Base-by-base conservation (phyloP, 2,113 vertebrate genomes). In the Ceuthmochares aereus region DNA sequence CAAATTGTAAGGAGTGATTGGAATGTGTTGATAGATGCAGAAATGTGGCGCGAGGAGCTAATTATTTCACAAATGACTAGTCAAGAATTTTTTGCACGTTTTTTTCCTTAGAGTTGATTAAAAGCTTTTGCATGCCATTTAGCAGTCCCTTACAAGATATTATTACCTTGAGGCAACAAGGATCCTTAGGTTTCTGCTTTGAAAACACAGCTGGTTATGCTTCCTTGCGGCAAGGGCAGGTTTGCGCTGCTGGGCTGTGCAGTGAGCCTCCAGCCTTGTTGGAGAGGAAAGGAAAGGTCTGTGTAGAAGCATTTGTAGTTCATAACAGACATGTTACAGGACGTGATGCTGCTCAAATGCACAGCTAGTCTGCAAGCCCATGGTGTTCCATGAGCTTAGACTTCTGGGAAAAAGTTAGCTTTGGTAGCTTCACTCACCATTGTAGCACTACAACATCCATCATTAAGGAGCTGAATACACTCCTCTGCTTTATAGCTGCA, bases 391-490 rank as follows among this genome's bases (percentile, higher is more conserved):
- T 9, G 23, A 40, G 16, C 36, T 72, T 27, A 34, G 45, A 26
- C 18, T 60, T 78, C 19, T 14, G 32, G 66, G 59, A 25, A 32
- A 4, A 55, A 75, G 34, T 26, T 64, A 45, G 8, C 29, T 83
- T 17, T 36, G 43, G 34, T n/a, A 34, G 26, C 64, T 77, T 23
- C 25, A 32, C 34, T 91, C 10, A 8, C 22, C 15, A 2, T 14
- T 45, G 49, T 56, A n/a, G 18, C 32, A 36, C 10, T 49, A 1
- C 0, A 7, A 10, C 5, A 5, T 21, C 5, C 1, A 12, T 56
- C 0, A 0, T 49, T 42, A n/a, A 26, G 63, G 36, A 89, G n/a
- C 40, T n/a, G n/a, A n/a, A n/a, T n/a, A n/a, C n/a, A n/a, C 66
- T 40, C 43, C 26, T 89, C 1, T 51, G 29, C 14, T 40, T 70